Conservation (phyloP, 2,113 vertebrate species). For the Ramphastos sulfuratus region DNA sequence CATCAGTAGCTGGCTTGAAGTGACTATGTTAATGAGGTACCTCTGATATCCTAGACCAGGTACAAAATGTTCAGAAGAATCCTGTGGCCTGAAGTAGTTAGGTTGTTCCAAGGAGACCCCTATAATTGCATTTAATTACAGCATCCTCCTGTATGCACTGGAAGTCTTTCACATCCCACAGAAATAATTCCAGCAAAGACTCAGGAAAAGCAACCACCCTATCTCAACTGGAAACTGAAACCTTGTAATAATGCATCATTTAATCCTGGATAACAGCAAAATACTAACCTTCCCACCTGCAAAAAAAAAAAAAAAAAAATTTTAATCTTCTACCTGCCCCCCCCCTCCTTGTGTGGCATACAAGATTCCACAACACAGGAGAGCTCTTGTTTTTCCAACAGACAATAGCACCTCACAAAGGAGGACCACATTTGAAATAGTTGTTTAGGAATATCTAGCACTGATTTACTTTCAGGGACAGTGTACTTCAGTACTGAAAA, state of each 20-base stretch:
- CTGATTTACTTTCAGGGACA: neutral
- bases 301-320: neutral
- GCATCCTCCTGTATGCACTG: neutral
- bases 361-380: neutral
- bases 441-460: neutral
- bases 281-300: neutral
- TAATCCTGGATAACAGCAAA: neutral
- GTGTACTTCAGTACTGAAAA: neutral
- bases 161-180: neutral
- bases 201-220: neutral
- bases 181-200: neutral
- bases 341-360: neutral
- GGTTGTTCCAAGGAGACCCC: neutral
- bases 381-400: neutral
- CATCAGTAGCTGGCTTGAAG: neutral
- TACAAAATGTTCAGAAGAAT: neutral
- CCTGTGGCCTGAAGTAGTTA: neutral
- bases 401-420: neutral
- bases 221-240: neutral
- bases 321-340: neutral
- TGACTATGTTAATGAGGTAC: fast-evolving
- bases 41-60: neutral
- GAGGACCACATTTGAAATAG: neutral
- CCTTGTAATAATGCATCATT: neutral
- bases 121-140: neutral